Evolutionary conservation across 2,797 vertebrate genomes (phyloP), one percentile per base, ranked within the genome.

Genomic region (Cynodonichthys magdalenae): DNA sequence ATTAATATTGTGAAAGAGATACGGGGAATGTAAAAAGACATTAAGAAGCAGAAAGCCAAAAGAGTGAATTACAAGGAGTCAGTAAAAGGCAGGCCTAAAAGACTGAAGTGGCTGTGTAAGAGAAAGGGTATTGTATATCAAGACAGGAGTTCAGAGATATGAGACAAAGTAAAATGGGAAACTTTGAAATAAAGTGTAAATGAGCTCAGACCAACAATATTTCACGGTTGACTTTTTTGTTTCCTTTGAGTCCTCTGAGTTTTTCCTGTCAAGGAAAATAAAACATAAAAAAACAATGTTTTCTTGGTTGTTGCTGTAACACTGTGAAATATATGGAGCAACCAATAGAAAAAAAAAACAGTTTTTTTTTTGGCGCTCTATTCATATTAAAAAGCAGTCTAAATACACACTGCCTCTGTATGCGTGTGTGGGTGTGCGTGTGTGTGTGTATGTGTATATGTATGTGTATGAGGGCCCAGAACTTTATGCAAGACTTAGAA

Each of bases 1-100:
- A 87, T 84, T 86, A 83, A 85, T 79, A 86, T 74, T 69, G 51
- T 51, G 67, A 70, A 78, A 77, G 53, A 74, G 69, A 75, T 31
- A 70, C 50, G 54, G 39, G 70, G 50, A 69, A 34, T 51, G 49
- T n/a, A 79, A 65, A 77, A 66, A 58, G 63, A 71, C 56, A 74
- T 80, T 66, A 73, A 74, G 56, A 61, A 63, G 60, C 36, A 70
- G 24, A 59, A 52, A 74, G 63, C 87, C 62, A 71, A 79, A 75
- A 68, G 59, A 80, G 54, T 69, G 77, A 85, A 75, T 73, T 79
- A 63, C 47, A 69, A 41, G 68, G 55, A 58, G 68, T 77, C 55
- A 63, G 55, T 74, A 53, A 55, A 59, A 58, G 65, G 18, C 24
- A 56, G 53, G 54, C 49, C 45, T 48, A 51, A 63, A 63, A 63